Evolutionary conservation across 2,113 vertebrate species (phyloP), one percentile per base, ranked within the genome.

Genomic region (Ictidomys tridecemlineatus): DNA sequence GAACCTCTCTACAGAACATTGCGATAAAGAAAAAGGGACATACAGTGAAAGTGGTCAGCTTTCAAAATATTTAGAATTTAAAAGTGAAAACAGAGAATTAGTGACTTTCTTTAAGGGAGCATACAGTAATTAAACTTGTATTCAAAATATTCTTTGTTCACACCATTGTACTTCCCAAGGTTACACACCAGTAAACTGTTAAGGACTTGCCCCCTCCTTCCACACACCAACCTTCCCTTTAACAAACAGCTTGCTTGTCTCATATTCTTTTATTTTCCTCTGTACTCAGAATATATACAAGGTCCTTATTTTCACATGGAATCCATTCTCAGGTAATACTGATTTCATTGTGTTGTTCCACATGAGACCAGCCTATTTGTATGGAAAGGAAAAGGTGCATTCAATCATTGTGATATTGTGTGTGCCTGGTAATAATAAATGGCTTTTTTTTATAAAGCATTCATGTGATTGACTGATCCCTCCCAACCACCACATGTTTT

Each of bases 381-480:
- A 92, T 65, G n/a, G 42, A 67, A 86, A 67, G 45, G 20, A 63
- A 96, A 95, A 82, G 65, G 61, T 72, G 13, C 85, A 82, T 77
- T 95, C 89, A 95, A 76, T 95, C 94, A 93, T 53, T 42, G 65
- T 61, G 77, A 87, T 95, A 89, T 42, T 94, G 67, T 94, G n/a
- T 93, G 70, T 92, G 84, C 65, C 79, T 89, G 83, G 87, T 37
- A 78, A 87, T 37, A 91, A 92, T 73, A 95, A 94, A 93, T 83
- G 74, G 85, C 63, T 83, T 92, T 92, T 94, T 51, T 56, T 65
- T 93, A 89, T 89, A 70, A 95, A 86, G 89, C 70, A 91, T 74
- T 93, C 93, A 94, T 92, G 78, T 96, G 92, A 96, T 92, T 94
- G 76, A 95, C 39, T 72, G 83, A 82, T 95, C 42, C 37, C 77